Evolutionary conservation across 2,797 vertebrate genomes (phyloP).

Genomic region (Limnodromus scolopaceus): DNA sequence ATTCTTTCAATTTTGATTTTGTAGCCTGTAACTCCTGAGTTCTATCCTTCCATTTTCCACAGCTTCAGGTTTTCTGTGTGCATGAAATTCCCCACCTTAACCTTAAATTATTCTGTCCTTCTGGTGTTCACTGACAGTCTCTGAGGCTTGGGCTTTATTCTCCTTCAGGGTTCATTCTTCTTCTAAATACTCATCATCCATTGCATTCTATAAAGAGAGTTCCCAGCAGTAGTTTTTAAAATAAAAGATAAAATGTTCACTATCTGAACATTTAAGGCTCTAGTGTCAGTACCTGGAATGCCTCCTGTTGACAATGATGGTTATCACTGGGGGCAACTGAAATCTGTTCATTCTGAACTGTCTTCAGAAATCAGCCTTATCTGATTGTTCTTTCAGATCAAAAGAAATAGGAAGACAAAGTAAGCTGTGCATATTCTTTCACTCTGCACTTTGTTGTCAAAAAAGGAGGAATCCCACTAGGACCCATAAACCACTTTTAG

Average conservation of each 20-base stretch:
- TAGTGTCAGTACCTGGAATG: conserved; percentile 75
- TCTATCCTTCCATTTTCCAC: conserved; percentile 17
- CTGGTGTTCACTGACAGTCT: conserved; percentile 57
- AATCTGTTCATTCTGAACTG: conserved; percentile 75
- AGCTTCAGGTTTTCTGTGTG: conserved; percentile 20
- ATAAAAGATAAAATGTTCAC: conserved; percentile 78
- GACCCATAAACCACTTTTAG: conserved; percentile 78
- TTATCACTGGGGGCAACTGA: conserved; percentile 74
- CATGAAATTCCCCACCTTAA: conserved; percentile 41
- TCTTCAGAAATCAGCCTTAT: conserved; percentile 80
- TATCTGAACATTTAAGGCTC: conserved; percentile 76
- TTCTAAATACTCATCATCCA: conserved; percentile 78
- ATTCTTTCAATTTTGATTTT: not conserved
- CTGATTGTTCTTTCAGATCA: conserved; percentile 85
- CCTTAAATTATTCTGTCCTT: conserved; percentile 74
- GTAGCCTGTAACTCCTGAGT: not conserved
- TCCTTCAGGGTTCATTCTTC: conserved; percentile 74
- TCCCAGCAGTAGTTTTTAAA: conserved; percentile 81
- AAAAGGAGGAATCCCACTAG: conserved; percentile 80
- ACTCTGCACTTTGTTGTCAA: conserved; percentile 80
- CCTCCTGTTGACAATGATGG: conserved; percentile 81
- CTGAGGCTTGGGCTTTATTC: conserved; percentile 75
- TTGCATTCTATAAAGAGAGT: conserved; percentile 75
- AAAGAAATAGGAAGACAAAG: conserved; percentile 79
- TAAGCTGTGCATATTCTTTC: conserved; percentile 77